These are phyloP conservation scores for Spodoptera frugiperda DNA, from an alignment of 1,140 invertebrate genomes.

Conservation along the genomic window DNA sequence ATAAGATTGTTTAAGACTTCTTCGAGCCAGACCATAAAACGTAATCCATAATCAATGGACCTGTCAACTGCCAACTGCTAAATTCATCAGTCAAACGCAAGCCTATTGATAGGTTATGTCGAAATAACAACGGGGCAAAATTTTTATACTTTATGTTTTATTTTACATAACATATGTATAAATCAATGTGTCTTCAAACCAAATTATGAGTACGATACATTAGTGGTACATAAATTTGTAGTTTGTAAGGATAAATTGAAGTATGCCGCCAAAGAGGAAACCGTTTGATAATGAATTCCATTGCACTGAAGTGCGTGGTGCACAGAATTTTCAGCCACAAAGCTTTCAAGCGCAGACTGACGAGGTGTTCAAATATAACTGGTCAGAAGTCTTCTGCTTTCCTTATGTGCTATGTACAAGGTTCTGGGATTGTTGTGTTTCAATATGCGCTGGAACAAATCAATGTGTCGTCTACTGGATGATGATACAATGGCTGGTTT, in stretches of 20 bases:
- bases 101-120: no score
- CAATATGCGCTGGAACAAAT: constrained; percentile 74
- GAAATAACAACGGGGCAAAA: no score
- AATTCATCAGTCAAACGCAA: no score
- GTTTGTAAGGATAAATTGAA: constrained; percentile 29
- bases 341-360: constrained; percentile 66
- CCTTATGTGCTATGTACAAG: constrained; percentile 76
- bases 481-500: constrained; percentile 75
- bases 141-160: neutral
- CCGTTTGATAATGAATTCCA: constrained; percentile 52
- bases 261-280: constrained; percentile 65
- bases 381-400: constrained; percentile 80
- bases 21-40: no score
- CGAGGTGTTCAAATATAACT: constrained; percentile 71
- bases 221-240: constrained; percentile 2
- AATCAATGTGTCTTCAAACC: neutral
- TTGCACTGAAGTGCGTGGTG: constrained; percentile 65
- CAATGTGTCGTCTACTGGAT: constrained; percentile 79
- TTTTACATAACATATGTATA: neutral
- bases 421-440: constrained; percentile 72
- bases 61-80: no score
- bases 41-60: no score
- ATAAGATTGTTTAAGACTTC: no score
- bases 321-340: constrained; percentile 31
- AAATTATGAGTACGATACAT: constrained; percentile 11